Percentiles rank a stretch among this genome's conserved stretches.
phyloP scores from a whole-genome alignment of 2,888 invertebrate genomes.

The Julus scandinavius region DNA sequence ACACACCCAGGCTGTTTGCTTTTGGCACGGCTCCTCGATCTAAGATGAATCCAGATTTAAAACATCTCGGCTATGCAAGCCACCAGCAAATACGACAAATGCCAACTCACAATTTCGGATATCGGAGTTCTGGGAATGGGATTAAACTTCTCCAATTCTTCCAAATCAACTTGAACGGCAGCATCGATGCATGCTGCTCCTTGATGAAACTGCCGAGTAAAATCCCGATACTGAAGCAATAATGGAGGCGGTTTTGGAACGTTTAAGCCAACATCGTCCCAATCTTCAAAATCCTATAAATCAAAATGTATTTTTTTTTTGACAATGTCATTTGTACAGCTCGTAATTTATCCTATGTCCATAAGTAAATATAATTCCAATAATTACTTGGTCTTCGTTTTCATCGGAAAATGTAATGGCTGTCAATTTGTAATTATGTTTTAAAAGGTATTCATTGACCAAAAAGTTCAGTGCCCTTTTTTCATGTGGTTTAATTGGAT shows the following conservation, averaged over 20 bases:
- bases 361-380: background rate
- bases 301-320: background rate
- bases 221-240: slow-evolving; percentile 68
- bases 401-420: slow-evolving; percentile 92
- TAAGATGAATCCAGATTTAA: background rate
- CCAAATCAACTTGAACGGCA: slow-evolving; percentile 38
- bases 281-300: slow-evolving; percentile 83
- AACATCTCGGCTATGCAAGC: background rate
- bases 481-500: slow-evolving; percentile 80
- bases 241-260: slow-evolving; percentile 83
- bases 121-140: background rate
- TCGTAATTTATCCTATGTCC: background rate
- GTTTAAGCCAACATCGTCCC: slow-evolving; percentile 91
- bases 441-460: slow-evolving; percentile 84
- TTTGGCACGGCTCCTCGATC: background rate
- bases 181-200: background rate
- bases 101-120: background rate
- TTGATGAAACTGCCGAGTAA: slow-evolving; percentile 62
- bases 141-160: background rate
- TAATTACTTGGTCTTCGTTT: slow-evolving; percentile 83
- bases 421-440: slow-evolving; percentile 83
- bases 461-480: slow-evolving; percentile 85
- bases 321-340: too few relatives aligned
- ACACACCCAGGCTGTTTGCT: slow-evolving; percentile 22
- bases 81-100: too few relatives aligned